Evolutionary conservation across 1,140 invertebrate genomes (phyloP).

Genomic region (Meloidogyne hapla): DNA sequence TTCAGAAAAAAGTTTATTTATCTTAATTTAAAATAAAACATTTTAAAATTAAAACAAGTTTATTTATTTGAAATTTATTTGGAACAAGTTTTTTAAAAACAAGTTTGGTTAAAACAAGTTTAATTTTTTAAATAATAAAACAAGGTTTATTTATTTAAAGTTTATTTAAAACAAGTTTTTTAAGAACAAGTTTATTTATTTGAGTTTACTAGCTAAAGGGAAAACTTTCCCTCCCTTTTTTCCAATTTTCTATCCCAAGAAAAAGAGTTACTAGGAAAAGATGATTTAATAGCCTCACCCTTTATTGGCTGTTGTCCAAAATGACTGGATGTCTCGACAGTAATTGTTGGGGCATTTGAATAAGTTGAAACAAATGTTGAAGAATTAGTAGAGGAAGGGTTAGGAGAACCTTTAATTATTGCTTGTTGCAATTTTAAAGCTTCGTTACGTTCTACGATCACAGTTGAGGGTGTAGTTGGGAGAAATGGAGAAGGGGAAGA

Average conservation of each 20-base stretch:
- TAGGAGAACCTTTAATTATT: background rate
- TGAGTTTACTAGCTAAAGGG: background rate
- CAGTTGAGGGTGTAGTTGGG: background rate
- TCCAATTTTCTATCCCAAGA: background rate
- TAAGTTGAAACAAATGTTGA: background rate
- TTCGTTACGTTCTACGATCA: background rate
- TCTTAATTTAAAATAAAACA: no score
- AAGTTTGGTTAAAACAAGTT: no score
- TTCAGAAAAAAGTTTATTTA: no score
- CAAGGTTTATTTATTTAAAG: no score
- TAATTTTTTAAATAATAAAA: no score
- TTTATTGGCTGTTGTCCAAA: background rate
- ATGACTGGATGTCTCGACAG: background rate
- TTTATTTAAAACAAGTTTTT: no score
- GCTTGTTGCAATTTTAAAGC: slow-evolving; percentile 3
- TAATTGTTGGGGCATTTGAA: background rate
- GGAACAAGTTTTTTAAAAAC: no score
- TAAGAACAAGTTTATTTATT: no score
- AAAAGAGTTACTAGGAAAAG: background rate
- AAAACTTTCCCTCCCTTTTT: background rate
- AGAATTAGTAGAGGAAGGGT: background rate
- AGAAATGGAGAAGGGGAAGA: background rate
- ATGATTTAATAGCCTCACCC: background rate
- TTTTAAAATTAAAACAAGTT: no score
- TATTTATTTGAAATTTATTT: no score